These are phyloP conservation scores for Quadriops clusia DNA, from an alignment of 2,888 invertebrate genomes.

Conservation along the genomic window DNA sequence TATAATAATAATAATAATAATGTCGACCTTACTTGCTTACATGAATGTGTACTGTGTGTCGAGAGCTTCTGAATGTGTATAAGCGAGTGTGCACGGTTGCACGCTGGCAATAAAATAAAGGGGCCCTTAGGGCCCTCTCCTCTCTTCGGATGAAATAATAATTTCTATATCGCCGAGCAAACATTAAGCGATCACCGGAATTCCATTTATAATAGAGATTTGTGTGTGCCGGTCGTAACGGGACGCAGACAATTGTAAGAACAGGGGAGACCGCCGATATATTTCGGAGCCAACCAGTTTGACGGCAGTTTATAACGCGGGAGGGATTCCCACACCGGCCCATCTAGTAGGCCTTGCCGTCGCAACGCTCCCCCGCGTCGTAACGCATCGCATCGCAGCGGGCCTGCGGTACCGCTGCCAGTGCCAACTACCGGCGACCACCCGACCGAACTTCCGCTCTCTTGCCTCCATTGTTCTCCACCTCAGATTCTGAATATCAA, in stretches of 20 bases:
- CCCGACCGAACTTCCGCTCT: conserved; percentile 30
- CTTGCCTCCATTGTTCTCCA: conserved; percentile 25
- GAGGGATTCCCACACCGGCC: conserved; percentile 25
- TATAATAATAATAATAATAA: no score
- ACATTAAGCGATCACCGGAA: conserved; percentile 28
- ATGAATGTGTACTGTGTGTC: no score
- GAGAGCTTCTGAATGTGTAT: no score
- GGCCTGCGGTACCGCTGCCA: no score
- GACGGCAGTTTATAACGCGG: conserved; percentile 24
- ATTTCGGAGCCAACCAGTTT: conserved; percentile 28
- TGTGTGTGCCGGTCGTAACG: conserved; percentile 13
- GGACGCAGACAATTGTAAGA: conserved; percentile 21
- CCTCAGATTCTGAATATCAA: conserved; percentile 4
- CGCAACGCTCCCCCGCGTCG: no score
- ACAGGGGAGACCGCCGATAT: conserved; percentile 27
- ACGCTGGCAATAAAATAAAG: no score
- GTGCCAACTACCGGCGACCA: conserved; percentile 25
- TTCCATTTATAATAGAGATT: conserved; percentile 25
- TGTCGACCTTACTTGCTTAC: no score
- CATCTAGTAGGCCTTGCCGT: no score
- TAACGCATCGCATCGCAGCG: no score
- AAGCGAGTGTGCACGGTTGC: no score
- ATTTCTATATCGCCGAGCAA: conserved; percentile 31
- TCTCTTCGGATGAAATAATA: conserved; percentile 25
- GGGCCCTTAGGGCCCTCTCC: conserved; percentile 3